phyloP scores from a whole-genome alignment of 2,888 invertebrate species.

The Nineta flava region DNA sequence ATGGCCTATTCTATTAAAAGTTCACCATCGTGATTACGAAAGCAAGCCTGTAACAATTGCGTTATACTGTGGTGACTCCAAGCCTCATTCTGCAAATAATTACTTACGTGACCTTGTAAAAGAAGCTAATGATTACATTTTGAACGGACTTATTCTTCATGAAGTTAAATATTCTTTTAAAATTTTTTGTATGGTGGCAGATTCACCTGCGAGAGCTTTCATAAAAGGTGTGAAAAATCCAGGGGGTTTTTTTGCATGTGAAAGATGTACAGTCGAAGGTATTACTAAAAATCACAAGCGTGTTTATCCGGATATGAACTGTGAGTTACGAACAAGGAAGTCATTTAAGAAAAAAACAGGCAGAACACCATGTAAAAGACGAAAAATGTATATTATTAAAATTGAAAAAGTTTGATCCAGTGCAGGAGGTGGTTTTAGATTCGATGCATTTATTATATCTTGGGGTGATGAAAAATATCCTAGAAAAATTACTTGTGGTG shows the following conservation, averaged over 20 bases:
- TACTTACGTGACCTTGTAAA: conserved; percentile 3
- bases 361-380: conserved; percentile 3
- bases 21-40: conserved; percentile 5
- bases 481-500: conserved; percentile 6
- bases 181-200: conserved; percentile 5
- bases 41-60: conserved; percentile 1
- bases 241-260: conserved; percentile 6
- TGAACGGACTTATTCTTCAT: conserved; percentile 5
- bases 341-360: conserved; percentile 3
- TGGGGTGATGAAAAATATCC: too few relatives aligned
- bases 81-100: conserved; percentile 5
- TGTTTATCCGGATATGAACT: conserved; percentile 3
- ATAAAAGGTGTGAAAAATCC: conserved; percentile 3
- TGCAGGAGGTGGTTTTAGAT: conserved; percentile 1
- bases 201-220: conserved; percentile 7
- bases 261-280: conserved; percentile 2
- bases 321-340: conserved; percentile 3
- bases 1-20: conserved; percentile 8
- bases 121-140: conserved; percentile 6
- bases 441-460: conserved; percentile 5
- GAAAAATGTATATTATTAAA: background rate
- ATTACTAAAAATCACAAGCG: conserved; percentile 3
- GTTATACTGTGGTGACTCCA: conserved; percentile 7
- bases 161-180: conserved; percentile 3
- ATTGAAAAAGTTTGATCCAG: conserved; percentile 4